These are phyloP conservation scores for Carcinoscorpius rotundicauda DNA, from an alignment of 1,140 invertebrate species.

Conservation along the genomic window DNA sequence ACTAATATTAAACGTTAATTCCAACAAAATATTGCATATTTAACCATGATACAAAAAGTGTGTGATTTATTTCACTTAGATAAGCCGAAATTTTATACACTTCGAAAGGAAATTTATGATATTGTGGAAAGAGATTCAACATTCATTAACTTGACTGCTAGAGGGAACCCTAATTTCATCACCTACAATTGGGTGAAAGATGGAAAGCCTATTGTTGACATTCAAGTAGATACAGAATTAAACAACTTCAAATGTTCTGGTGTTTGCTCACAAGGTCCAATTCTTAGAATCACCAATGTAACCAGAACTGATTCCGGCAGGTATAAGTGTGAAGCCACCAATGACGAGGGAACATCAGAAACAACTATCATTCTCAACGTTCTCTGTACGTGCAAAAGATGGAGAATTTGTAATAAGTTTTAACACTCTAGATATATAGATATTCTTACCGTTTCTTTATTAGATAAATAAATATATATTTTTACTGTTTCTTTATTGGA, in stretches of 20 bases:
- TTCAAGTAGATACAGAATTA: too few relatives aligned
- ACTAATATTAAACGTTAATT: too few relatives aligned
- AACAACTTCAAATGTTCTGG: too few relatives aligned
- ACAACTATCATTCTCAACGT: constrained; percentile 73
- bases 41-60: too few relatives aligned
- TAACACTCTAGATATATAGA: too few relatives aligned
- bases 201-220: neutral
- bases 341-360: constrained; percentile 69
- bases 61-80: too few relatives aligned
- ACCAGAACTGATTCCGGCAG: constrained; percentile 68
- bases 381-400: constrained; percentile 58
- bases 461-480: too few relatives aligned
- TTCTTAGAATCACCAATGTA: constrained; percentile 68
- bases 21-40: too few relatives aligned
- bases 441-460: too few relatives aligned
- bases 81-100: too few relatives aligned
- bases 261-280: constrained; percentile 39
- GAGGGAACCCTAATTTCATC: constrained; percentile 67
- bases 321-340: constrained; percentile 76
- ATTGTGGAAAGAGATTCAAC: constrained; percentile 75
- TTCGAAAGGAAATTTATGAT: constrained; percentile 25
- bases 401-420: too few relatives aligned
- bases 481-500: too few relatives aligned
- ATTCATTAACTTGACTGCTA: constrained; percentile 62
- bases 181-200: constrained; percentile 63